These are phyloP conservation scores for Aptenodytes patagonicus DNA, from an alignment of 2,113 vertebrate genomes.

Conservation along the genomic window DNA sequence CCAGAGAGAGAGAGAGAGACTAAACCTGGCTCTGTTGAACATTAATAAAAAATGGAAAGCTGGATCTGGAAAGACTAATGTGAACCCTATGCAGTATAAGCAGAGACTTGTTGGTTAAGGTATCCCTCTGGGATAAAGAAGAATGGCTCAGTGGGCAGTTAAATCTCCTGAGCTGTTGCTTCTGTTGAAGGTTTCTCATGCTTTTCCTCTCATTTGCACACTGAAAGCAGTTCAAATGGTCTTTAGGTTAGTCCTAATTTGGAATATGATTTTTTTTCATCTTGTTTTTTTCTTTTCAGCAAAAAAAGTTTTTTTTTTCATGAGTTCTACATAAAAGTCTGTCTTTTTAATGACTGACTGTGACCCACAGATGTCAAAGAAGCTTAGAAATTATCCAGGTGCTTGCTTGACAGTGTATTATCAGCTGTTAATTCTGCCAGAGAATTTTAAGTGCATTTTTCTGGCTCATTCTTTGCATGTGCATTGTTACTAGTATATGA, in stretches of 20 bases:
- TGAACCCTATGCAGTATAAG: neutral
- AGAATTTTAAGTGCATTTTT: neutral
- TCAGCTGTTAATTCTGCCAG: neutral
- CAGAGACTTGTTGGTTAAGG: neutral
- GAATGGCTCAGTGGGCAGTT: neutral
- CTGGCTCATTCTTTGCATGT: neutral
- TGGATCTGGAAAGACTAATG: neutral
- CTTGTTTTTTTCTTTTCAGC: neutral
- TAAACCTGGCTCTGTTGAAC: neutral
- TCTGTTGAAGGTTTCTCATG: neutral
- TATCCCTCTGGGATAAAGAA: neutral
- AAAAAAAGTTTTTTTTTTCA: fast-evolving
- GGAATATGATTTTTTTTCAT: neutral
- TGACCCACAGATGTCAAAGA: neutral
- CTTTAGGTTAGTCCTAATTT: neutral
- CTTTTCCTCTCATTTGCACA: neutral
- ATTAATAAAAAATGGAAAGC: neutral
- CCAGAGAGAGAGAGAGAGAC: neutral
- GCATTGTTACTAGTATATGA: neutral
- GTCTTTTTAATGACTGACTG: neutral
- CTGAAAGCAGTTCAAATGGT: neutral
- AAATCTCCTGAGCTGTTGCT: neutral
- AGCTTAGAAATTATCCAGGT: neutral
- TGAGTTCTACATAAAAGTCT: neutral
- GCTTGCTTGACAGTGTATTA: neutral